Conservation (phyloP, 1,140 invertebrate species). For the Sinella curviseta region DNA sequence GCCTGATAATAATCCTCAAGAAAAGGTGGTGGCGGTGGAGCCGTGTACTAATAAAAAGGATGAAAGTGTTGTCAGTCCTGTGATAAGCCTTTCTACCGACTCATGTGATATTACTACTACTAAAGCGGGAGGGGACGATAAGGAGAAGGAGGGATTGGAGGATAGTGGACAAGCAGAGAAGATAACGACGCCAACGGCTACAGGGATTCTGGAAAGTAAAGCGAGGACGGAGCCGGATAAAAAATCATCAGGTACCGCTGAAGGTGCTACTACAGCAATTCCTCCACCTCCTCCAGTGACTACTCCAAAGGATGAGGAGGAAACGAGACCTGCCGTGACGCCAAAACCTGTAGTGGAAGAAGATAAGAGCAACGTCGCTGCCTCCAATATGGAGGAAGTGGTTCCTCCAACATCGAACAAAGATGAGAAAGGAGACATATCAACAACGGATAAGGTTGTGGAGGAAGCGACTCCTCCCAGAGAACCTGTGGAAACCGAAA, state of each 20-base stretch:
- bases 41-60: not conserved
- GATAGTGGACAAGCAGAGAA: too few species aligned
- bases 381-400: too few species aligned
- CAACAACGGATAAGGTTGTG: too few species aligned
- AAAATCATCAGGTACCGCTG: too few species aligned
- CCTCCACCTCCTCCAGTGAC: not conserved
- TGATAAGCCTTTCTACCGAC: conserved; percentile 26
- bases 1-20: not conserved
- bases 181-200: too few species aligned
- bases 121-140: not conserved
- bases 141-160: too few species aligned
- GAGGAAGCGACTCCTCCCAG: too few species aligned
- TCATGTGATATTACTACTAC: conserved; percentile 9
- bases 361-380: too few species aligned
- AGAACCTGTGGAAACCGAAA: too few species aligned
- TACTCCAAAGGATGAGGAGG: not conserved
- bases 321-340: not conserved
- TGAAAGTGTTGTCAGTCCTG: conserved; percentile 23
- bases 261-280: not conserved
- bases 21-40: not conserved
- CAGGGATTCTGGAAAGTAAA: too few species aligned
- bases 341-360: not conserved
- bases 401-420: not conserved
- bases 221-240: too few species aligned
- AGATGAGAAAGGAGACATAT: too few species aligned